These are phyloP conservation scores for Fragum sueziense DNA, from an alignment of 2,888 invertebrate genomes.

Conservation along the genomic window DNA sequence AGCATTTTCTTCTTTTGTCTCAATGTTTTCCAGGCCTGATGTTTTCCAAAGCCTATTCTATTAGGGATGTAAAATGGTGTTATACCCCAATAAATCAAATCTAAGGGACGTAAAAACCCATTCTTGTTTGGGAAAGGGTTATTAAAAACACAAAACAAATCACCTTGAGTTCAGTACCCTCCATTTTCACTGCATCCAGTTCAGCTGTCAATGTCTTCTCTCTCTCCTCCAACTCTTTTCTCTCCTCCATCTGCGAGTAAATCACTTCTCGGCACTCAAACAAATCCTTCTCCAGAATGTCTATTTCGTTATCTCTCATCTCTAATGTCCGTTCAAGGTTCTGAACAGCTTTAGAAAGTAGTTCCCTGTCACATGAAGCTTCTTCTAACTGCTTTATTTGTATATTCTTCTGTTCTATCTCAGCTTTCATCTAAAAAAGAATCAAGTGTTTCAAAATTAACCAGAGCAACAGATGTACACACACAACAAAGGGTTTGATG, in stretches of 20 bases:
- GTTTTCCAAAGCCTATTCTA: no score
- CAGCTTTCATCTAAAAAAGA: not conserved
- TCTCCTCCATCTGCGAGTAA: constrained; percentile 55
- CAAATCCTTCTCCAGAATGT: constrained; percentile 66
- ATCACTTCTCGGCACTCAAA: constrained; percentile 63
- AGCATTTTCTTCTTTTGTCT: no score
- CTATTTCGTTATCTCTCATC: constrained; percentile 67
- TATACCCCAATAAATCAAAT: no score
- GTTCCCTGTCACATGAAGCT: not conserved
- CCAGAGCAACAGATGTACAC: no score
- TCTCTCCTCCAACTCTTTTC: constrained; percentile 44
- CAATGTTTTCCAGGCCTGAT: no score
- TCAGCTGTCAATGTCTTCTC: constrained; percentile 42
- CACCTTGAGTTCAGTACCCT: constrained; percentile 37
- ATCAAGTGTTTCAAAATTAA: no score
- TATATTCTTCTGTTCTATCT: not conserved
- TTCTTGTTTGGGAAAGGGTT: no score
- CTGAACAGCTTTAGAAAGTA: not conserved
- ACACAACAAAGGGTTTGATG: no score
- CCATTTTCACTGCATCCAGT: constrained; percentile 18
- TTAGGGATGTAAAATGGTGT: no score
- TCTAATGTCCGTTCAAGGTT: constrained; percentile 65
- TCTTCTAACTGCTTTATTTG: not conserved
- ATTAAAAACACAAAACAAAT: no score
- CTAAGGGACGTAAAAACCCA: no score